Evolutionary conservation across 2,113 vertebrate species (phyloP), one percentile per base, ranked within the genome.

Genomic region (Romanogobio albipinnatus): DNA sequence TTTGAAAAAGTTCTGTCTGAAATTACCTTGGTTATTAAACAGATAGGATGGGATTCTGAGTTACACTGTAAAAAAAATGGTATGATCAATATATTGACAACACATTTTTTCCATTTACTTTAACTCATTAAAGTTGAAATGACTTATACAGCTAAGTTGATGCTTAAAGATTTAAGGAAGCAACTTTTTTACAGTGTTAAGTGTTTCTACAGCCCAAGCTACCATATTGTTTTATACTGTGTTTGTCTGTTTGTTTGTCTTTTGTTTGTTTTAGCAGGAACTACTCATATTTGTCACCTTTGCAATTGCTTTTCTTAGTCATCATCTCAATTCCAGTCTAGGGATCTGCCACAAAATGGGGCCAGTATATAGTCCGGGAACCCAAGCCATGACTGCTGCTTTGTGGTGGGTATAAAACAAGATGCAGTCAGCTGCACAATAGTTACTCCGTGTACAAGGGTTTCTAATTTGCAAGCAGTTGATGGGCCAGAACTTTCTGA

Each of bases 401-500:
- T 86, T 83, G 84, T 76, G 49, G 56, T 88, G 89, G 88, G 79
- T 88, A 82, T 43, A 76, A 84, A 86, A 88, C 83, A 88, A 83
- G 90, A 90, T 76, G 90, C 90, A 87, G 85, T 83, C 85, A 88
- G 91, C 92, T 83, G 87, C 82, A 86, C 87, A 89, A 86, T 83
- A 82, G 87, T 86, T 88, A 81, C 84, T 85, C 86, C 89, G 76
- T 87, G 90, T 84, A 85, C 84, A 59, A 87, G 87, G 59, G 76
- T 84, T 90, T 87, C 89, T 94, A 89, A 93, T 93, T 92, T 92
- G 91, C 93, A 90, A 92, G 90, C 88, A 85, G 84, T 90, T 92
- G 93, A 94, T 93, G 90, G 92, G 89, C 91, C 91, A 93, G 92
- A 94, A 94, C 90, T 91, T 87, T 90, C 62, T 92, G 94, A 94